Percentiles rank a stretch among this genome's conserved stretches.
Evolutionary conservation across 2,797 vertebrate species (phyloP).

Genomic region (Phoeniculus purpureus): DNA sequence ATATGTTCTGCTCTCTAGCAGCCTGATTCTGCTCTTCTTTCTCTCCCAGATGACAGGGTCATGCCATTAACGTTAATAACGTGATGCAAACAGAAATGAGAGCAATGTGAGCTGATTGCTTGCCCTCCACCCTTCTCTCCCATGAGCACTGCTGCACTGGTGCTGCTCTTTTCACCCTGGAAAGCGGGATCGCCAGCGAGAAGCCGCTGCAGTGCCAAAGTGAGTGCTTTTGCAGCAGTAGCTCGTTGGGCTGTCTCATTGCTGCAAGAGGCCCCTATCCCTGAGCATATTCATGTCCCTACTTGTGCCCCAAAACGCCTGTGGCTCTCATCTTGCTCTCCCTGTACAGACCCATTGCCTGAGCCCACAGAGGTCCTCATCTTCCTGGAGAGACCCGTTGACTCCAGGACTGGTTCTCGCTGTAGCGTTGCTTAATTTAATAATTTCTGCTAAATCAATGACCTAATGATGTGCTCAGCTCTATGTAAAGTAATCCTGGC

Average conservation of each 20-base stretch:
- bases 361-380: neutral
- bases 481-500: neutral
- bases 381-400: neutral
- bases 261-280: neutral
- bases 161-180: neutral
- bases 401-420: neutral
- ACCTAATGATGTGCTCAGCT: neutral
- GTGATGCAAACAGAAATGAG: neutral
- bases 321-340: neutral
- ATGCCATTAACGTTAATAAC: neutral
- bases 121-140: neutral
- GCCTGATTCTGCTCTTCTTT: neutral
- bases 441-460: neutral
- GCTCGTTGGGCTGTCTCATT: neutral
- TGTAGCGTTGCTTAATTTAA: neutral
- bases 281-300: neutral
- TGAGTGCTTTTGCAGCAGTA: neutral
- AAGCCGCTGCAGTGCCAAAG: neutral
- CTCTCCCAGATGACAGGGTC: neutral
- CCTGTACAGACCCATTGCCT: neutral
- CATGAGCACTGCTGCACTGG: fast-evolving
- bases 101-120: neutral
- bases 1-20: neutral
- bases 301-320: neutral
- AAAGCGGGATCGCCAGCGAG: neutral